These are phyloP conservation scores for Drosophila persimilis DNA, from an alignment of 1,140 invertebrate genomes.

Conservation along the genomic window DNA sequence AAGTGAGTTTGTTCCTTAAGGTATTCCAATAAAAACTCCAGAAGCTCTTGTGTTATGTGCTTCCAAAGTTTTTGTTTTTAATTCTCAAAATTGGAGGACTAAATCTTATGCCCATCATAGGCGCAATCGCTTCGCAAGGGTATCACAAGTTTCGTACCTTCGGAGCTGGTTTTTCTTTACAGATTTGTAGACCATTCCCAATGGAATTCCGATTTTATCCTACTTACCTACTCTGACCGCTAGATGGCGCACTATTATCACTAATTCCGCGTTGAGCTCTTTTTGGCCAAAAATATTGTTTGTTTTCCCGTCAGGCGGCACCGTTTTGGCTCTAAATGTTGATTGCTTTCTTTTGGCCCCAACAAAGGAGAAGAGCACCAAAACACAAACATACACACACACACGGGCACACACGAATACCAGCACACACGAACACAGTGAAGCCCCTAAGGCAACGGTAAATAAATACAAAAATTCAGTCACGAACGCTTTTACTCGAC, in stretches of 20 bases:
- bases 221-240: slow-evolving; percentile 26
- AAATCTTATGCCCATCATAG: no score
- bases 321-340: neutral
- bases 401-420: slow-evolving; percentile 5
- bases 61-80: no score
- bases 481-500: slow-evolving; percentile 50
- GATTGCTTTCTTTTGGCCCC: neutral
- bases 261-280: no score
- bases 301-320: slow-evolving; percentile 13
- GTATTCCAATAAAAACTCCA: no score
- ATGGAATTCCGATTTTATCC: neutral
- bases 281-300: slow-evolving; percentile 4
- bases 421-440: neutral
- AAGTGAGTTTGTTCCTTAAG: no score
- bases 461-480: slow-evolving; percentile 52
- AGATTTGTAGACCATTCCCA: neutral
- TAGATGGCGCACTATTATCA: slow-evolving; percentile 49
- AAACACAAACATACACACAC: slow-evolving; percentile 1
- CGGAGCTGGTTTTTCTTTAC: neutral
- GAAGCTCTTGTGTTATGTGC: no score
- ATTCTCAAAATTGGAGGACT: no score
- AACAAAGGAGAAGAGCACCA: neutral
- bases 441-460: slow-evolving; percentile 15
- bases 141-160: no score
- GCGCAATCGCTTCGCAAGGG: no score